Percentiles rank a stretch among this genome's conserved stretches.
phyloP scores from a whole-genome alignment of 2,113 vertebrate species.

The Capra hircus region DNA sequence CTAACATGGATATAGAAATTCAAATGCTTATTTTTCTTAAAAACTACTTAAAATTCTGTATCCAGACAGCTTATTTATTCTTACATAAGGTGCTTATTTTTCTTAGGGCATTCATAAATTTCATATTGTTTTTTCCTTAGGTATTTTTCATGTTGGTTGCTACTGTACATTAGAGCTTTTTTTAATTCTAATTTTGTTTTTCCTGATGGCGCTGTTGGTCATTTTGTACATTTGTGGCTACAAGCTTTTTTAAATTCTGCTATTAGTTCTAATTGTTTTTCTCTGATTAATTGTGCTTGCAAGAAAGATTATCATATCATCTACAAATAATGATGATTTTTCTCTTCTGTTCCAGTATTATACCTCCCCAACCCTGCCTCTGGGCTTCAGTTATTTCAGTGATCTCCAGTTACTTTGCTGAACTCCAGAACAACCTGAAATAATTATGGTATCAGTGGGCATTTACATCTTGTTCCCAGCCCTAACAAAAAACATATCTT shows the following conservation, averaged over 20 bases:
- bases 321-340: background rate
- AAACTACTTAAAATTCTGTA: background rate
- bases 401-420: background rate
- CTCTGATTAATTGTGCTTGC: background rate
- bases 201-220: background rate
- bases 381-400: background rate
- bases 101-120: background rate
- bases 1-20: background rate
- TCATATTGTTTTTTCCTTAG: background rate
- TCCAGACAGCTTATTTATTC: background rate
- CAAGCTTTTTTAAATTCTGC: background rate
- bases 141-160: background rate
- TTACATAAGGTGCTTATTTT: background rate
- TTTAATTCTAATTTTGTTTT: background rate
- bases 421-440: background rate
- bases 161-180: background rate
- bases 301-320: background rate
- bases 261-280: background rate
- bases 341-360: background rate
- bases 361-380: background rate
- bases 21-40: background rate
- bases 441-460: background rate
- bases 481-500: background rate
- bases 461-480: background rate
- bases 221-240: background rate